Evolutionary conservation across 2,888 invertebrate genomes (phyloP), one percentile per base, ranked within the genome.

Genomic region (Linyphia triangularis): DNA sequence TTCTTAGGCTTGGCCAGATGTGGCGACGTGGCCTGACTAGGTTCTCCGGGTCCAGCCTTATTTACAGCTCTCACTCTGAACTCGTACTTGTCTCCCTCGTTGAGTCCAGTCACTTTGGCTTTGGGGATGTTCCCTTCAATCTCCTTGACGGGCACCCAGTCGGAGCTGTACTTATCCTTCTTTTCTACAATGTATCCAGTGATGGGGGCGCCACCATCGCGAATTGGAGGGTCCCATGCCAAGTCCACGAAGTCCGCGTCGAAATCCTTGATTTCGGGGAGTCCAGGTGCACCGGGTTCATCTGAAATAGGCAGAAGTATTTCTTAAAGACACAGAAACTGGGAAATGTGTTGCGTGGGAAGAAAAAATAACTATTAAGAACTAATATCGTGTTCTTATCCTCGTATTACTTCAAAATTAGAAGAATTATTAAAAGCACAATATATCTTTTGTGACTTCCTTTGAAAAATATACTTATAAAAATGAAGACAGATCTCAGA

Each of bases 241-340:
- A 98, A 94, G 92, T 99, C 98, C 33, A 98, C 98, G 92, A 98
- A 98, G 92, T 98, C 97, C 91, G 96, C 96, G 93, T 99, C 99
- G 98, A 98, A 99, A 92, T 99, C 99, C 26, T 95, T 95, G 69
- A 98, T 95, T 93, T 98, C 97, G 75, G 98, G 97, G 91, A 96
- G 95, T 90, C 96, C 96, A 7, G 99, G 99, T 92, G 98, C 98
- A 72, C 97, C 96, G 72, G 99, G 97, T 93, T 97, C 97, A 93
- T 97, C 98, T 90, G 22, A 6, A 77, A 69, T 61, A 13, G 61
- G 22, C 16, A 9, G 10, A 40, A 16, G 51, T 6, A 51, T n/a
- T n/a, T n/a, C n/a, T n/a, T n/a, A n/a, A n/a, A n/a, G n/a, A n/a
- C n/a, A n/a, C n/a, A n/a, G n/a, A n/a, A n/a, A n/a, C n/a, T n/a